phyloP scores from a whole-genome alignment of 2,888 invertebrate genomes.

The Nomada ruficornis region DNA sequence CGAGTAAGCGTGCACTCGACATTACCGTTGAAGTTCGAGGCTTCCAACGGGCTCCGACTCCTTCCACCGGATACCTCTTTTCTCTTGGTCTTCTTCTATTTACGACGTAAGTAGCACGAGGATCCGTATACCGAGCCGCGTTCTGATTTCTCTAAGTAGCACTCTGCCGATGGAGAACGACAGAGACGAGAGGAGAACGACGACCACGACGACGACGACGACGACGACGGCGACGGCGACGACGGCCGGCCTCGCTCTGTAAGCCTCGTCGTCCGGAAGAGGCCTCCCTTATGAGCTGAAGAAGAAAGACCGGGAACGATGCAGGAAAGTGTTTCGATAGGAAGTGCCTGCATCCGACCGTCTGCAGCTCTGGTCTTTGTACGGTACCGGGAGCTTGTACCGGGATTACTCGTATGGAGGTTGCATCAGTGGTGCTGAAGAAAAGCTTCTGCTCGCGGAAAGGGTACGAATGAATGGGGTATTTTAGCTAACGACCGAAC shows the following conservation, averaged over 20 bases:
- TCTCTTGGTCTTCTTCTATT: constrained; percentile 71
- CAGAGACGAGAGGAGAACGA: constrained; percentile 29
- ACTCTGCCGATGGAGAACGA: constrained; percentile 80
- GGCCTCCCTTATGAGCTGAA: constrained; percentile 50
- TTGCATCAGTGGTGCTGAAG: constrained; percentile 44
- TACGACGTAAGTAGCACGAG: constrained; percentile 79
- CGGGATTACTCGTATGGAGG: constrained; percentile 54
- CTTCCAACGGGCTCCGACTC: constrained; percentile 60
- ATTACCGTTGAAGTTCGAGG: constrained; percentile 67
- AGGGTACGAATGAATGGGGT: constrained; percentile 28
- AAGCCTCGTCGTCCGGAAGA: constrained; percentile 58
- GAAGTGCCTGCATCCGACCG: constrained; percentile 49
- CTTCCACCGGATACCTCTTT: constrained; percentile 70
- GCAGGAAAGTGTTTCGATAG: constrained; percentile 62
- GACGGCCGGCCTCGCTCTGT: constrained; percentile 59
- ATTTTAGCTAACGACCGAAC: constrained; percentile 50
- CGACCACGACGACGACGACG: constrained; percentile 20
- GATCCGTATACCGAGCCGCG: constrained; percentile 57
- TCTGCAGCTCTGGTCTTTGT: constrained; percentile 51
- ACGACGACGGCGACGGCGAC: constrained; percentile 23
- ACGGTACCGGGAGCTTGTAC: constrained; percentile 31
- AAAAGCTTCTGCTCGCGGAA: constrained; percentile 39
- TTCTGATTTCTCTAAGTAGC: constrained; percentile 83
- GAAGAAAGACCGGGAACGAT: constrained; percentile 56
- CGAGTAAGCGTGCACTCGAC: constrained; percentile 71